Base-by-base conservation (phyloP, 2,797 vertebrate genomes). In the Bovichtus variegatus region DNA sequence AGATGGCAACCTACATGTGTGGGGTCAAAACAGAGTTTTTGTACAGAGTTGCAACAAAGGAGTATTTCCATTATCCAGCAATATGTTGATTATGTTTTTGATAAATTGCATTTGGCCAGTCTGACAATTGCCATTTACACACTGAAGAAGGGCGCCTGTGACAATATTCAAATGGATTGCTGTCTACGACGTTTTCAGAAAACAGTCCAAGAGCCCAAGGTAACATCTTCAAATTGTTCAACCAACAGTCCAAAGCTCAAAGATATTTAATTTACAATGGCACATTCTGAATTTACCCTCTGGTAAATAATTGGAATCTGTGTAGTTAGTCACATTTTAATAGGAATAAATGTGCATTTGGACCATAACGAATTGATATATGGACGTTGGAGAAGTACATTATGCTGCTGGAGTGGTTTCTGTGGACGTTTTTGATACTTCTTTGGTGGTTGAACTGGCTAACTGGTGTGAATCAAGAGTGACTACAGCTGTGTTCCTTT, bases 171-270 rank as follows among this genome's bases (percentile, higher is more conserved):
- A n/a, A n/a, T n/a, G n/a, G n/a, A n/a, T n/a, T n/a, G n/a, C n/a
- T n/a, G 6, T 46, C 19, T 9, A 46, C 46, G 19, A 46, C 46
- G 46, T 46, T 19, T n/a, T 25, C 23, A 25, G 49, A 51, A 51
- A 51, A 51, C 46, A 0, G 4, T 9, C 1, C 8, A 36, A 1
- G 18, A 13, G 31, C 12, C 43, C 29, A 16, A 6, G 1, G 4
- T n/a, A n/a, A 41, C 6, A 2, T 21, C 36, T 51, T 41, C 25
- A 18, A 53, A 21, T 31, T 8, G 5, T 50, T 44, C 25, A 9
- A 31, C 9, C 19, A 15, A 54, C 3, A 55, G 34, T 18, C 19
- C 9, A 10, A 59, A 44, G 11, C 12, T 18, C 25, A 21, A n/a
- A 60, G 0, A 49, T 23, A 41, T 29, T 38, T 5, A 9, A 7